phyloP scores from a whole-genome alignment of 2,888 invertebrate species.

The Lymantria monacha region DNA sequence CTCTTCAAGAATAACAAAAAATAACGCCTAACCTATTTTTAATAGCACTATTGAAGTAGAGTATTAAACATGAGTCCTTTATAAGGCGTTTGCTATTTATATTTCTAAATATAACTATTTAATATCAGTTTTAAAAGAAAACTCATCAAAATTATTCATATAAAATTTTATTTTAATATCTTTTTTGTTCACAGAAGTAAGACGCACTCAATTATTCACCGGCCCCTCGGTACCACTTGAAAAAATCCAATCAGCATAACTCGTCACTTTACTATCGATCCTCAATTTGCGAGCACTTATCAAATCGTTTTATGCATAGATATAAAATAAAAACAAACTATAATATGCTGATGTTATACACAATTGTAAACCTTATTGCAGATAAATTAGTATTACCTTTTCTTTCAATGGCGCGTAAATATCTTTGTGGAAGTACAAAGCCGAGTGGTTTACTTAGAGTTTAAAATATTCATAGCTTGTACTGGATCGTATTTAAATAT shows the following conservation, averaged over 20 bases:
- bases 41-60: no score
- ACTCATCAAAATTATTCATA: conserved; percentile 18
- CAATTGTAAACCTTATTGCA: conserved; percentile 56
- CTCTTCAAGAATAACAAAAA: no score
- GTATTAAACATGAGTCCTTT: no score
- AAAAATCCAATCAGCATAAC: conserved; percentile 82
- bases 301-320: conserved; percentile 78
- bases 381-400: conserved; percentile 50
- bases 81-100: no score
- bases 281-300: conserved; percentile 77
- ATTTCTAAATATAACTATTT: no score
- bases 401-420: conserved; percentile 58
- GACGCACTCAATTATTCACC: conserved; percentile 77
- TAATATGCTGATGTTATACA: conserved; percentile 34
- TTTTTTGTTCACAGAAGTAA: conserved; percentile 58
- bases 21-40: no score
- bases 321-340: conserved; percentile 57
- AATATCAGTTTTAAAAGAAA: no score
- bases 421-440: conserved; percentile 64
- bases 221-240: conserved; percentile 70
- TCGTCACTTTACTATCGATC: conserved; percentile 79
- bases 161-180: conserved; percentile 32
- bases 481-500: conserved; percentile 84
- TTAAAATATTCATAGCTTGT: conserved; percentile 84
- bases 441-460: conserved; percentile 78